phyloP scores from a whole-genome alignment of 2,113 vertebrate genomes.

The Coracopsis vasa region DNA sequence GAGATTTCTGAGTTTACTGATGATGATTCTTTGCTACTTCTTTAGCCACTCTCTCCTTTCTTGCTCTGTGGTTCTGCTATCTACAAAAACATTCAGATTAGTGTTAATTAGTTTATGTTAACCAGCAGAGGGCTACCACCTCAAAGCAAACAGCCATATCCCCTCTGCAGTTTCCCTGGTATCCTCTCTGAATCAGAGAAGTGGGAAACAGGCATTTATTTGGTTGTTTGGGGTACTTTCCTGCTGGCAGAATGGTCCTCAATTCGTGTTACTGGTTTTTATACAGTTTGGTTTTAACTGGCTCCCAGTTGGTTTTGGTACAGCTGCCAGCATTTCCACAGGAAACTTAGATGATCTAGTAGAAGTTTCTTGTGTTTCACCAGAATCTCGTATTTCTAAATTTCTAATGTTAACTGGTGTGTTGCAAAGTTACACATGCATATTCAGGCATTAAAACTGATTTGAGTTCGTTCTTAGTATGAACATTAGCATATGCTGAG shows the following conservation, averaged over 20 bases:
- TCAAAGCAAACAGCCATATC: conserved; percentile 25
- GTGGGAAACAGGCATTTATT: neutral
- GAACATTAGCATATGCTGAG: neutral
- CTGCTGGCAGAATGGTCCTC: neutral
- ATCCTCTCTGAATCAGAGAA: neutral
- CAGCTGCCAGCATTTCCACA: neutral
- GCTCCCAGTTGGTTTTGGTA: neutral
- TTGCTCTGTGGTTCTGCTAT: conserved; percentile 44
- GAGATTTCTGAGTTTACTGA: neutral
- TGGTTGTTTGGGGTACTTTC: neutral
- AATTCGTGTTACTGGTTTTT: neutral
- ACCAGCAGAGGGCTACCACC: conserved; percentile 64
- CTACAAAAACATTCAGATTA: conserved; percentile 41
- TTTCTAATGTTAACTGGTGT: neutral
- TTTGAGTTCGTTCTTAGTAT: neutral
- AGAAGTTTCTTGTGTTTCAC: neutral
- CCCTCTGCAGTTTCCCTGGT: neutral
- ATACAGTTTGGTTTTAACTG: neutral
- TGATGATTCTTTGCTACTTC: neutral
- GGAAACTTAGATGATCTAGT: neutral
- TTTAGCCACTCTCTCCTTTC: neutral
- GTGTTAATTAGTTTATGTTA: conserved; percentile 37
- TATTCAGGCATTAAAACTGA: neutral
- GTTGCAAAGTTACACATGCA: neutral
- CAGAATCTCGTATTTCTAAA: neutral